Percentiles rank a stretch among this genome's conserved stretches.
Evolutionary conservation across 30 jellyfish, hydroid and myxozoan genomes (phyloP).

Genomic region (Aurelia aurita complex sp. Pacific): DNA sequence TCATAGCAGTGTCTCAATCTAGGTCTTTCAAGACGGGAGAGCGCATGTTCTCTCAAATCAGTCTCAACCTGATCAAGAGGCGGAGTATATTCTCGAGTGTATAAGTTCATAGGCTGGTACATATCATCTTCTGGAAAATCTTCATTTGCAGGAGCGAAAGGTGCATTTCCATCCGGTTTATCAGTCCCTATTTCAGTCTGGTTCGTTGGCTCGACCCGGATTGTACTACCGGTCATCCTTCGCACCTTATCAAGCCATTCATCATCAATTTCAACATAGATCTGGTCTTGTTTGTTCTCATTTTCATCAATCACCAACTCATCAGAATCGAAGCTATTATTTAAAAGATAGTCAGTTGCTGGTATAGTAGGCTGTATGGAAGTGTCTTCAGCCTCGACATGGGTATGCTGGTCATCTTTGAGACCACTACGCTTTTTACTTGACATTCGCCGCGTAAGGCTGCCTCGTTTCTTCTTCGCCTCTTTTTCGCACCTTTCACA

Average conservation of each 20-base stretch:
- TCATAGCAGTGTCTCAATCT: too few relatives aligned
- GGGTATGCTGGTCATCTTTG: background rate
- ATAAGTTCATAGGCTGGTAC: constrained; percentile 3
- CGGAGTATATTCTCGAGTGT: constrained; percentile 12
- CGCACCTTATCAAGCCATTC: constrained; percentile 43
- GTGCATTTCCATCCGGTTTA: background rate
- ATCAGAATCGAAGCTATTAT: background rate
- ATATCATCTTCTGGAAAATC: background rate
- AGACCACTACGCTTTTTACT: background rate
- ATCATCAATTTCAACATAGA: constrained; percentile 35
- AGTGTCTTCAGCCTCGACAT: background rate
- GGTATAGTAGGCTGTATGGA: background rate
- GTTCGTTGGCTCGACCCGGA: too few relatives aligned
- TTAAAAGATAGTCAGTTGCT: background rate
- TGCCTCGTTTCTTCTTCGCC: background rate
- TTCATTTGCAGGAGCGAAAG: background rate
- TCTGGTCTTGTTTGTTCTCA: background rate
- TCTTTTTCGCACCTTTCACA: constrained; percentile 31
- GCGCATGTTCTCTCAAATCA: background rate
- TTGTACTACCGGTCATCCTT: background rate
- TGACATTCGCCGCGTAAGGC: constrained; percentile 19
- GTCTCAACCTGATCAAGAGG: background rate
- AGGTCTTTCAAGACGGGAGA: background rate
- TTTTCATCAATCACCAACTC: background rate
- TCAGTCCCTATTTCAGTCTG: background rate